These are phyloP conservation scores for Cantharis lateralis DNA, from an alignment of 2,888 invertebrate genomes.

Conservation along the genomic window DNA sequence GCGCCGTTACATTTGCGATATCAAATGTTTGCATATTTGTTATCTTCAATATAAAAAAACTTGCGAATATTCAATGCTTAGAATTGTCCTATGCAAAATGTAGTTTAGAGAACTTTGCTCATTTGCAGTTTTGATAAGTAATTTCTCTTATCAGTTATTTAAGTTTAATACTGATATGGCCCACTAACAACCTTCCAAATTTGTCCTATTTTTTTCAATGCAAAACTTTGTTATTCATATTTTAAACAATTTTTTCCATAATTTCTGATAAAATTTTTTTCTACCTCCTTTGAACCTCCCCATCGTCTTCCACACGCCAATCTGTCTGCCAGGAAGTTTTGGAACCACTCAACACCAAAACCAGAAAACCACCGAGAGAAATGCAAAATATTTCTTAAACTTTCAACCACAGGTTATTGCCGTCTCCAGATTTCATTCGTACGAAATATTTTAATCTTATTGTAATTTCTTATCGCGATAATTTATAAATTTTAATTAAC, in stretches of 20 bases:
- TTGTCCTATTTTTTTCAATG: not conserved
- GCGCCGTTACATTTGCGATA: slow-evolving; percentile 6
- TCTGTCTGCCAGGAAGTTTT: no score
- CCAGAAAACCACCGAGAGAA: no score
- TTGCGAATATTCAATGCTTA: slow-evolving; percentile 6
- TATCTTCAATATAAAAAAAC: slow-evolving; percentile 13
- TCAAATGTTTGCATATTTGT: slow-evolving; percentile 18
- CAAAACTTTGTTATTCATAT: not conserved
- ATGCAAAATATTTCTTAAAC: no score
- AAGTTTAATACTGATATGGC: slow-evolving; percentile 6
- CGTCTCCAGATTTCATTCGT: no score
- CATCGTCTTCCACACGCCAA: no score
- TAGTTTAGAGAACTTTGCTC: slow-evolving; percentile 10
- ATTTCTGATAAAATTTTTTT: no score
- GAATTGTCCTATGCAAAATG: not conserved
- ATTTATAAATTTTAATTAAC: no score
- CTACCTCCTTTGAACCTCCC: no score
- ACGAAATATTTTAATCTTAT: no score
- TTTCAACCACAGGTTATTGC: no score
- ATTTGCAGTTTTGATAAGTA: slow-evolving; percentile 19
- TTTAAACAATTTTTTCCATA: not conserved
- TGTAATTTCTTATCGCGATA: no score
- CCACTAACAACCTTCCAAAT: not conserved
- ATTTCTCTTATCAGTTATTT: slow-evolving; percentile 12
- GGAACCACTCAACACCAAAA: no score